Evolutionary conservation across 2,888 invertebrate genomes (phyloP).

Genomic region (Coelogynopora nodosa): DNA sequence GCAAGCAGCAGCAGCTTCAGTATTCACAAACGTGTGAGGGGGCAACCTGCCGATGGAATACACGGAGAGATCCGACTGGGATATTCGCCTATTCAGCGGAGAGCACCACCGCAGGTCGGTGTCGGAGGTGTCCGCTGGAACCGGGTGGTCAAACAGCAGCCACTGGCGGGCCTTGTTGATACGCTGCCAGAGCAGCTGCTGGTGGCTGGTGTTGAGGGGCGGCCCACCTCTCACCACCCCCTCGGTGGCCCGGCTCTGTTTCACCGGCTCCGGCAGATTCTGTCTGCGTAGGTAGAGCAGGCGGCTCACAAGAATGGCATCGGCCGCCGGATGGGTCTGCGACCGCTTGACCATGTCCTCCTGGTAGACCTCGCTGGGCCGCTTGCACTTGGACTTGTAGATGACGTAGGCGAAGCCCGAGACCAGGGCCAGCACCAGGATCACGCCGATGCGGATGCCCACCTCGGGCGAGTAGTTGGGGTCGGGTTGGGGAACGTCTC

Average conservation of each 20-base stretch:
- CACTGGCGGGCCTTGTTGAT: background rate
- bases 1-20: no score
- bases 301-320: background rate
- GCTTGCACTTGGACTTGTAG: constrained; percentile 46
- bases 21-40: no score
- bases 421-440: constrained; percentile 36
- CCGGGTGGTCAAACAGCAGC: background rate
- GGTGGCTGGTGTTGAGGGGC: background rate
- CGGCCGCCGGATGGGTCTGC: constrained; percentile 35
- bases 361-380: constrained; percentile 43
- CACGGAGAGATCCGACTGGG: background rate
- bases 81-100: background rate
- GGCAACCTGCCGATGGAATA: background rate
- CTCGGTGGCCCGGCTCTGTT: background rate
- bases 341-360: constrained; percentile 46
- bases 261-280: background rate
- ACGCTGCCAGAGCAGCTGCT: background rate
- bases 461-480: constrained; percentile 29
- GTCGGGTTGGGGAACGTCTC: background rate
- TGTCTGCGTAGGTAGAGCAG: background rate
- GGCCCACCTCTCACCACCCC: background rate
- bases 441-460: constrained; percentile 44
- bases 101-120: background rate
- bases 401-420: constrained; percentile 39
- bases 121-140: background rate